A percentile compares a stretch with the other conserved stretches of the same genome.
Evolutionary conservation across 2,113 vertebrate species (phyloP).

Genomic region (Rhipidura dahli): DNA sequence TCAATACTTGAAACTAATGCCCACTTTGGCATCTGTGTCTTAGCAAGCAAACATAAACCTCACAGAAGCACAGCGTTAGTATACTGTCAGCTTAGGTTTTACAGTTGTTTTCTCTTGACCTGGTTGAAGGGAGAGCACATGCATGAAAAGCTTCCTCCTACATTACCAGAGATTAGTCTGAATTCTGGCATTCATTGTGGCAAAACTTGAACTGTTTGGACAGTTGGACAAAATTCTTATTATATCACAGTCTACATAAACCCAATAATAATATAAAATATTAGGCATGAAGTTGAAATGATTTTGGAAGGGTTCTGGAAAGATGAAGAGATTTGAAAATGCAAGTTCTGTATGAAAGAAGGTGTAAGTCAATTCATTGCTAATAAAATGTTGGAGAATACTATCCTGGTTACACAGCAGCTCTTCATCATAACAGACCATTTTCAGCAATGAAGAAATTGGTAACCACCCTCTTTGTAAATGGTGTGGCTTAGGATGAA

Average conservation of each 20-base stretch:
- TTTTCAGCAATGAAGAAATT: background rate
- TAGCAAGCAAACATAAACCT: background rate
- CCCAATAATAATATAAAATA: background rate
- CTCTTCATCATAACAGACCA: background rate
- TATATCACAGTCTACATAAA: background rate
- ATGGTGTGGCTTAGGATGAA: background rate
- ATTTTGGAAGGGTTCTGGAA: background rate
- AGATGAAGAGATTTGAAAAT: background rate
- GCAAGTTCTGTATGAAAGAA: background rate
- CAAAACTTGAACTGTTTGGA: background rate
- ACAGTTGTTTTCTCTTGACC: background rate
- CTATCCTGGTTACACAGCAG: background rate
- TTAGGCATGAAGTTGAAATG: background rate
- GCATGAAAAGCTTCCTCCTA: background rate
- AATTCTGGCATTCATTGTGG: background rate
- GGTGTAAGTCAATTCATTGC: background rate
- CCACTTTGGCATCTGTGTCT: background rate
- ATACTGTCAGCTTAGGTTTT: background rate
- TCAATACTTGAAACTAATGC: background rate
- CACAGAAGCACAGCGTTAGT: background rate
- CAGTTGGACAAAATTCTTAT: background rate
- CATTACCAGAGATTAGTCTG: background rate
- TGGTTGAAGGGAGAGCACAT: background rate
- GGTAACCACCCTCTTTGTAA: background rate
- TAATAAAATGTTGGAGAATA: background rate